These are phyloP conservation scores for Prorops nasuta DNA, from an alignment of 1,140 invertebrate genomes.

Conservation along the genomic window DNA sequence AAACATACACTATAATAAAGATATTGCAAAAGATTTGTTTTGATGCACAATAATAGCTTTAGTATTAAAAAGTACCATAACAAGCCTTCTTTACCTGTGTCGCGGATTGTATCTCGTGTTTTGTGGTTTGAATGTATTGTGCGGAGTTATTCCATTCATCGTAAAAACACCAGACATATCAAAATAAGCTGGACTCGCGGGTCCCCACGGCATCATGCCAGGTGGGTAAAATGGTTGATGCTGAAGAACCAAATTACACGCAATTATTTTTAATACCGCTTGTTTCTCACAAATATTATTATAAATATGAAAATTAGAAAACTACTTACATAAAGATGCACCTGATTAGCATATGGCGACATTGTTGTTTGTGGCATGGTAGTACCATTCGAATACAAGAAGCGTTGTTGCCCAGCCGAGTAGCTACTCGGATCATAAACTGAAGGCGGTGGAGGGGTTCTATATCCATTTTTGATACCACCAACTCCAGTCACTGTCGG, in stretches of 20 bases:
- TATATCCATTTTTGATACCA: slow-evolving; percentile 67
- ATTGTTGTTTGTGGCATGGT: slow-evolving; percentile 57
- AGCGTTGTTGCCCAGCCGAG: slow-evolving; percentile 63
- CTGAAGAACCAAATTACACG: slow-evolving; percentile 39
- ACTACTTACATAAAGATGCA: slow-evolving; percentile 69
- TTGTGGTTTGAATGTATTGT: slow-evolving; percentile 62
- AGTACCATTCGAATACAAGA: slow-evolving; percentile 65
- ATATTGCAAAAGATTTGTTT: too few species aligned
- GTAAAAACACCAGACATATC: slow-evolving; percentile 72
- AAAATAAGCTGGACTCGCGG: slow-evolving; percentile 64
- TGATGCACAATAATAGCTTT: too few species aligned
- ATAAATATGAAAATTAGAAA: neutral
- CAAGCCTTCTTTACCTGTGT: too few species aligned
- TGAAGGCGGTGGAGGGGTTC: slow-evolving; percentile 62
- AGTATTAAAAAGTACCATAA: neutral
- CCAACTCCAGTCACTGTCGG: slow-evolving; percentile 58
- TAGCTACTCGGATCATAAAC: slow-evolving; percentile 63
- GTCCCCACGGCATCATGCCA: slow-evolving; percentile 61
- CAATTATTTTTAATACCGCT: neutral
- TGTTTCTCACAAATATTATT: neutral
- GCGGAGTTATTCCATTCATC: slow-evolving; percentile 73
- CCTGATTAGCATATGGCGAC: slow-evolving; percentile 62
- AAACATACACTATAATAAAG: neutral
- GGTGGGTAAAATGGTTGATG: slow-evolving; percentile 62
- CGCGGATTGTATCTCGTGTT: slow-evolving; percentile 51